Percentiles rank a stretch among this genome's conserved stretches.
phyloP scores from a whole-genome alignment of 2,797 vertebrate species.

The Rhincodon typus region DNA sequence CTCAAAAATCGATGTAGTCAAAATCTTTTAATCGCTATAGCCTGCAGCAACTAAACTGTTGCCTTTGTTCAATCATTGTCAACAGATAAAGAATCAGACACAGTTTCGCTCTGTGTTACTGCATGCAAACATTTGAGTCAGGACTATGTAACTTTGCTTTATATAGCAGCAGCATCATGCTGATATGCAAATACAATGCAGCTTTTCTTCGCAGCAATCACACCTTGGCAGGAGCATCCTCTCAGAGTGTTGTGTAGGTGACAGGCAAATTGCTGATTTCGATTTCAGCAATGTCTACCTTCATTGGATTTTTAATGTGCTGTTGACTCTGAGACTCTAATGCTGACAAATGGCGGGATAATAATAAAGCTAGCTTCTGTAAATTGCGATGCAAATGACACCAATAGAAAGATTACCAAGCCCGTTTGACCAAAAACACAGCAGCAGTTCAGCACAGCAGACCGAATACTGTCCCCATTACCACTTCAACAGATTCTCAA shows the following conservation, averaged over 20 bases:
- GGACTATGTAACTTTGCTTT: not conserved
- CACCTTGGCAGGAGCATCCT: not conserved
- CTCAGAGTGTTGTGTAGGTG: not conserved
- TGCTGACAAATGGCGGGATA: not conserved
- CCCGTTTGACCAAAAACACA: not conserved
- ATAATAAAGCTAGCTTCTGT: not conserved
- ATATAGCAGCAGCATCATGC: not conserved
- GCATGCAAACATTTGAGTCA: not conserved
- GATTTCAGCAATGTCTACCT: not conserved
- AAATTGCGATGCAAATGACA: not conserved
- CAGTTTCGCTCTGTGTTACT: not conserved
- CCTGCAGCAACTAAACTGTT: not conserved
- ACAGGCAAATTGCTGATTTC: not conserved
- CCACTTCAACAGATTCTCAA: not conserved
- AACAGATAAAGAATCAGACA: not conserved
- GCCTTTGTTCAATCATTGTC: not conserved
- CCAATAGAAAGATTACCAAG: not conserved
- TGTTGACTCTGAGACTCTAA: not conserved
- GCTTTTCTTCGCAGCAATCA: not conserved
- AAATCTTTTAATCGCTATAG: not conserved
- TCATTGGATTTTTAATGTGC: not conserved
- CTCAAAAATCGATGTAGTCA: not conserved
- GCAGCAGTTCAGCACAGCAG: not conserved
- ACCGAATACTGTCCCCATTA: not conserved
- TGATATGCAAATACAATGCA: constrained; percentile 7